Conservation (phyloP, 2,888 invertebrate species). For the Smittia sp. region DNA sequence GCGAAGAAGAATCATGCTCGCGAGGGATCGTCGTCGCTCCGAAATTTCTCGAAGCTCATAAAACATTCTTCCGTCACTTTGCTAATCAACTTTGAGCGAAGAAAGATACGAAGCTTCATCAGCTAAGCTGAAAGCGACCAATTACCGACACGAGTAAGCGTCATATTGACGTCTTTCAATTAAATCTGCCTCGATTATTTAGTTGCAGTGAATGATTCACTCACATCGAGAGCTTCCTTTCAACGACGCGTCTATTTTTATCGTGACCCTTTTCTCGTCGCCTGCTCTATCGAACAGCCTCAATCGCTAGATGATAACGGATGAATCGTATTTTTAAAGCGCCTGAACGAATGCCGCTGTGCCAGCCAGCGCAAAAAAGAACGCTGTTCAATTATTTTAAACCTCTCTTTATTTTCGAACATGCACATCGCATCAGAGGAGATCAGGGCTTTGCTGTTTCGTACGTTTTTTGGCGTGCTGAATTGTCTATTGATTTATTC, state of each 20-base stretch:
- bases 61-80: too few species aligned
- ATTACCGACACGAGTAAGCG: not conserved
- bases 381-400: not conserved
- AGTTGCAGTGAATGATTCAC: slow-evolving; percentile 1
- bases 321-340: not conserved
- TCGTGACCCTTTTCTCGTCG: slow-evolving; percentile 1
- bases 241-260: not conserved
- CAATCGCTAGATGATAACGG: not conserved
- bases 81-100: too few species aligned
- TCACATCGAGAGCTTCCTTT: not conserved
- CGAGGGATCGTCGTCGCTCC: not conserved
- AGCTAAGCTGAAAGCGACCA: not conserved
- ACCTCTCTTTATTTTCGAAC: not conserved
- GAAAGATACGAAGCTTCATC: too few species aligned
- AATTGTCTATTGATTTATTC: not conserved
- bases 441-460: not conserved
- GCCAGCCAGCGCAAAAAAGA: not conserved
- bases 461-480: not conserved
- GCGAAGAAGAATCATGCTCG: slow-evolving; percentile 4
- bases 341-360: not conserved
- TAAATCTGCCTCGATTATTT: not conserved
- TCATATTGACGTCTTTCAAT: not conserved
- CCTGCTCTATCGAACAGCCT: not conserved
- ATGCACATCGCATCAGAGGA: not conserved
- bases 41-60: too few species aligned